Conservation (phyloP, 2,113 vertebrate genomes). For the Tragulus kanchil region DNA sequence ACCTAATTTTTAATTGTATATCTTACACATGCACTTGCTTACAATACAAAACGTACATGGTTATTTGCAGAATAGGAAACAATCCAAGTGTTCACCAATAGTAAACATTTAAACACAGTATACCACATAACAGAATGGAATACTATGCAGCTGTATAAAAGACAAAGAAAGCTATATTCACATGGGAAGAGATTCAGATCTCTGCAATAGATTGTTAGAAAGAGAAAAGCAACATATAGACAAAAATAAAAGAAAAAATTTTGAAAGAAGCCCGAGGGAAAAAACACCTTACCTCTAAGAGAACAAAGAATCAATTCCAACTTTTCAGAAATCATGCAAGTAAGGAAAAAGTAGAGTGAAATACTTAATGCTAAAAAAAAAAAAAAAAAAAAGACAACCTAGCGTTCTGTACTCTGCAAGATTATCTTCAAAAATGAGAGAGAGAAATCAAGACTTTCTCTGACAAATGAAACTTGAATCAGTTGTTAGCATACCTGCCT, state of each 20-base stretch:
- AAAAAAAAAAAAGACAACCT: neutral
- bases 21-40: neutral
- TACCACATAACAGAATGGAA: neutral
- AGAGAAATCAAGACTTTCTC: neutral
- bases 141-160: neutral
- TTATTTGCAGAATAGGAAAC: neutral
- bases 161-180: neutral
- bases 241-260: neutral
- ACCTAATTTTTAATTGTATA: neutral
- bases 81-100: neutral
- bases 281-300: neutral
- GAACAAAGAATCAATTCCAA: neutral
- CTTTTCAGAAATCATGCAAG: neutral
- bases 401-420: neutral
- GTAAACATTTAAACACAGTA: neutral
- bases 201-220: neutral
- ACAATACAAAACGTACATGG: neutral
- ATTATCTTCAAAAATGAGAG: neutral
- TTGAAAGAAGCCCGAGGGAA: neutral
- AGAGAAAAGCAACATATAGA: neutral
- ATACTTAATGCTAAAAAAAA: neutral
- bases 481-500: neutral
- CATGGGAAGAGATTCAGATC: neutral
- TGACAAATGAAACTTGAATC: conserved; percentile 1
- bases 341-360: neutral